Conservation (phyloP, 92 coral and sea anemone species). For the Isaurus tuberculatus region DNA sequence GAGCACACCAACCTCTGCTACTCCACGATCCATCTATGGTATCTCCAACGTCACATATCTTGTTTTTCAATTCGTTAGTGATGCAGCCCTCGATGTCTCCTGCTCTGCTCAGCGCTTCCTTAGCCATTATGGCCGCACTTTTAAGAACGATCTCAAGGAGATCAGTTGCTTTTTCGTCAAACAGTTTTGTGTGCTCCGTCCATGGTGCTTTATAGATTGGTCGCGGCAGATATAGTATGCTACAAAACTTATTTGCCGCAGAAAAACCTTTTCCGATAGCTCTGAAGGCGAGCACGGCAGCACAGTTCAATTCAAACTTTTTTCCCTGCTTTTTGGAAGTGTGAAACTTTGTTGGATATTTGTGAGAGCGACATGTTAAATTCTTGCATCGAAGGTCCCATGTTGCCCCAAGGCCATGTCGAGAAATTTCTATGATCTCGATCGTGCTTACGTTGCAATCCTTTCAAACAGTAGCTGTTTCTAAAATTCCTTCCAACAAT, state of each 20-base stretch:
- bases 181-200: conserved; percentile 30
- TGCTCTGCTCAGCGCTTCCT: conserved; percentile 14
- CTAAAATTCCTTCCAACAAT: not conserved
- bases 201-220: conserved; percentile 39
- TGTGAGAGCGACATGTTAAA: conserved; percentile 17
- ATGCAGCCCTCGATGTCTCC: conserved; percentile 35
- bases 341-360: conserved; percentile 10
- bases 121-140: conserved; percentile 19
- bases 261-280: conserved; percentile 40
- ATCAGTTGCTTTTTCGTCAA: conserved; percentile 26
- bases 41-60: conserved; percentile 45
- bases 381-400: conserved; percentile 32
- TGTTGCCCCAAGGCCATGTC: conserved; percentile 49
- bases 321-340: conserved; percentile 1
- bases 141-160: conserved; percentile 20
- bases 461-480: not conserved
- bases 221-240: conserved; percentile 34
- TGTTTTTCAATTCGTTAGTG: conserved; percentile 17
- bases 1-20: conserved; percentile 48
- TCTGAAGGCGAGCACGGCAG: too few relatives aligned
- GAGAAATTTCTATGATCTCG: conserved; percentile 8
- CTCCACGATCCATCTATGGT: conserved; percentile 48
- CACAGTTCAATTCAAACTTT: conserved; percentile 28
- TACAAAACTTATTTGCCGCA: conserved; percentile 41
- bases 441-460: not conserved